Base-by-base conservation (phyloP, 2,888 invertebrate genomes). In the Plebejus anna region DNA sequence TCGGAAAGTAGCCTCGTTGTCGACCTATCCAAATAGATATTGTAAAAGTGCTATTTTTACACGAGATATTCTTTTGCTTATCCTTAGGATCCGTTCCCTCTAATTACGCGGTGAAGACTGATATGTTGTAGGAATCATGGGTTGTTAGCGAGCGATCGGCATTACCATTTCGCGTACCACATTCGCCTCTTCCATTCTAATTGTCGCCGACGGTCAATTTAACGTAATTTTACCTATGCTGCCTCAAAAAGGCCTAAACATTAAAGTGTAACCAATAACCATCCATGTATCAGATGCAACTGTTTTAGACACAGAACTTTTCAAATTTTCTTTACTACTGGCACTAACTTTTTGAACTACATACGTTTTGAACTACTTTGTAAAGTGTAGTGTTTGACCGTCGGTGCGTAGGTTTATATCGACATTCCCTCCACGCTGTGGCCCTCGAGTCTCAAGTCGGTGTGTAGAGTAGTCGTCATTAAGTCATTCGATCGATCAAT, bases 101-200 rank as follows among this genome's bases (percentile, higher is more conserved):
- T 85, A 88, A 89, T 90, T 89, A 92, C 91, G 92, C 92, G 87
- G 89, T 89, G 91, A 94, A 94, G 94, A 94, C 94, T 94, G 94
- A 94, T 91, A 91, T 88, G 88, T 89, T 85, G 86, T 91, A 90
- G 88, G 89, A 85, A 84, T 86, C 87, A 87, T 87, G 90, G 89
- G 89, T 88, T 88, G 88, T 85, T 86, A 86, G 87, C 86, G 83
- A 86, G 84, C 87, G 88, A 87, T 88, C 86, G 87, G 86, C 87
- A 87, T 83, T 78, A 87, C 84, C 85, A 82, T 86, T 82, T 86
- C 85, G 42, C 70, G 38, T 87, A 83, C 83, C 83, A 84, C 81
- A 84, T 88, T 89, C 87, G 90, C 91, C 90, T 91, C 89, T 86
- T 88, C 91, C 90, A 87, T 73, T 28, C 28, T 16, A 51, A 32